Evolutionary conservation across 1,140 invertebrate genomes (phyloP).

Genomic region (Battus philenor): DNA sequence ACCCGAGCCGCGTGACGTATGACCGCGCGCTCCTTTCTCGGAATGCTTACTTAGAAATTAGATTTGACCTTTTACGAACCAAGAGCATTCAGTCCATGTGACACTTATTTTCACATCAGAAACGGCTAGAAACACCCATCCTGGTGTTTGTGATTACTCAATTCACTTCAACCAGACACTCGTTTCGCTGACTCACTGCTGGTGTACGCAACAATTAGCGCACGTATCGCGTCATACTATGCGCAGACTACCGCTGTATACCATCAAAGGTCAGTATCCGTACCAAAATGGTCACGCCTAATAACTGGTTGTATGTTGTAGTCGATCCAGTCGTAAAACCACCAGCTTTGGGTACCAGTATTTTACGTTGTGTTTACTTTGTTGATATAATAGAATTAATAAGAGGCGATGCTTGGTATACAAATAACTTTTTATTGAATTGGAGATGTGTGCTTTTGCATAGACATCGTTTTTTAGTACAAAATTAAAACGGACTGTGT

Average conservation of each 20-base stretch:
- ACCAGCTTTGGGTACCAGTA: conserved; percentile 64
- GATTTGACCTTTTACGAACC: conserved; percentile 11
- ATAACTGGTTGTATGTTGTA: conserved; percentile 73
- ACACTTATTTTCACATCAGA: too few relatives aligned
- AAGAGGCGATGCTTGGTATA: conserved; percentile 27
- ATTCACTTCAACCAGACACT: conserved; percentile 47
- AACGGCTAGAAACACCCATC: too few relatives aligned
- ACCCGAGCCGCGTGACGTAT: conserved; percentile 58
- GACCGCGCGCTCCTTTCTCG: conserved; percentile 20
- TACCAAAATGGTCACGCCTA: conserved; percentile 74
- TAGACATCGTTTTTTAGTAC: background rate
- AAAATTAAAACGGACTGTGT: background rate
- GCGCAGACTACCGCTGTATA: conserved; percentile 48
- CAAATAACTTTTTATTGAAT: conserved; percentile 17
- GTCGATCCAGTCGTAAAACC: conserved; percentile 66
- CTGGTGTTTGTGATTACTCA: background rate
- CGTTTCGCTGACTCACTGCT: conserved; percentile 55
- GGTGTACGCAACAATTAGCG: conserved; percentile 66
- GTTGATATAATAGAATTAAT: conserved; percentile 56
- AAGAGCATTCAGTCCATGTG: background rate
- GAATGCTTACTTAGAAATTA: conserved; percentile 25
- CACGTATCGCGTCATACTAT: conserved; percentile 53
- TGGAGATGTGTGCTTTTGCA: background rate
- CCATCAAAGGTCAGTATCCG: conserved; percentile 73
- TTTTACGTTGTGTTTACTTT: conserved; percentile 64